These are phyloP conservation scores for Pterocles burchelli DNA, from an alignment of 2,113 vertebrate species.

Conservation along the genomic window DNA sequence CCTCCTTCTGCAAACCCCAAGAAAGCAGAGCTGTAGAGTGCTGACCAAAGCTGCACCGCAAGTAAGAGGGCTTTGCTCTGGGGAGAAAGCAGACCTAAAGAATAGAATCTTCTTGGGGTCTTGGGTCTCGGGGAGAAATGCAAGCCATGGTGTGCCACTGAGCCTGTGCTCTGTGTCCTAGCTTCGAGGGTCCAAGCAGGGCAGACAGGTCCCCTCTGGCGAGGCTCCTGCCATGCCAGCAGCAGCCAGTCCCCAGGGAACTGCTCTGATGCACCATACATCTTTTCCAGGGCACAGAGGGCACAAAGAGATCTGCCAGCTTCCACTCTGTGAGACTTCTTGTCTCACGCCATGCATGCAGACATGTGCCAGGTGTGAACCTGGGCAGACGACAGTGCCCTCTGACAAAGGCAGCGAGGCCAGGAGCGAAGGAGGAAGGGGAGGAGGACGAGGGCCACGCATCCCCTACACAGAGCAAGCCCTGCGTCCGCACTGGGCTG, in stretches of 20 bases:
- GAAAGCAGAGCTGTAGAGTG: neutral
- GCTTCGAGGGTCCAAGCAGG: neutral
- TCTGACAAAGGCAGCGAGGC: neutral
- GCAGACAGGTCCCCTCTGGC: neutral
- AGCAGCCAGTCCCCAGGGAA: neutral
- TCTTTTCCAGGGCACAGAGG: neutral
- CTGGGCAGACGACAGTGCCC: neutral
- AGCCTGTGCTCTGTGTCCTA: neutral
- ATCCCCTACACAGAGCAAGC: neutral
- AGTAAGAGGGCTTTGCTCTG: neutral
- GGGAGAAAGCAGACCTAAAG: neutral
- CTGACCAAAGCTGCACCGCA: neutral
- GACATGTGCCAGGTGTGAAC: neutral
- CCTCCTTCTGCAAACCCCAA: slow-evolving; percentile 72
- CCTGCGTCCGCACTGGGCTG: neutral
- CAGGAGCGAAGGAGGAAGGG: neutral
- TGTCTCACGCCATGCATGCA: neutral
- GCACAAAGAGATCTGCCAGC: neutral
- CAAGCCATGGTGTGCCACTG: neutral
- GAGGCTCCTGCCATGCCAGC: neutral
- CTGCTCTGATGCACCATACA: neutral
- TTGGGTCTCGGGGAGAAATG: neutral
- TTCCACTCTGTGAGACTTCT: neutral
- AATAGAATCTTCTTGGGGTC: neutral
- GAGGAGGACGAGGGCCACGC: neutral